These are phyloP conservation scores for Acropora tenuis DNA, from an alignment of 64 coral and sea anemone species.

Conservation along the genomic window DNA sequence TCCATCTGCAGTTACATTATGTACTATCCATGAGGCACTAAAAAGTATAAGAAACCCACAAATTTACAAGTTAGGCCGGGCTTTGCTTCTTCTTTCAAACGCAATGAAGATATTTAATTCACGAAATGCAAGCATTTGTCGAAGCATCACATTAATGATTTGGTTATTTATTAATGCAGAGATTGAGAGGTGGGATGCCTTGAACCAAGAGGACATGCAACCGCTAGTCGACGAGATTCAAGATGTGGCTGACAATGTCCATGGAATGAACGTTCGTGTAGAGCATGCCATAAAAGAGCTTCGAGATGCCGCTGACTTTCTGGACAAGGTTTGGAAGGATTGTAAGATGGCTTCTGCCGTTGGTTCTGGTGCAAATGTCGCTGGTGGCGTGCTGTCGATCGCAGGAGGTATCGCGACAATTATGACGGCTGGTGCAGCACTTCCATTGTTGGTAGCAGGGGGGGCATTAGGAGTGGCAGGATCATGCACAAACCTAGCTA, in stretches of 20 bases:
- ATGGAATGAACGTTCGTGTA: neutral
- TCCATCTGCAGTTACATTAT: no score
- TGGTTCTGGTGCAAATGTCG: neutral
- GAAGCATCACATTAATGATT: no score
- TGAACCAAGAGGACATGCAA: neutral
- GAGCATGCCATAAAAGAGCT: neutral
- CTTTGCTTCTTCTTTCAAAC: no score
- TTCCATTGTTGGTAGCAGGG: conserved; percentile 2
- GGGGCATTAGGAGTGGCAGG: conserved; percentile 9
- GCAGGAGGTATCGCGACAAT: neutral
- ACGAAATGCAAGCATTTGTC: no score
- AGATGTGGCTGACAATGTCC: neutral
- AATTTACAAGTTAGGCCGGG: no score
- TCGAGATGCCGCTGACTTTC: neutral
- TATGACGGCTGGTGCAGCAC: neutral
- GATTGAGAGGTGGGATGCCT: neutral
- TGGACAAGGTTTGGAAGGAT: conserved; percentile 4
- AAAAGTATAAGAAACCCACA: no score
- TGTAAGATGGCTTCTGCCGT: conserved; percentile 4
- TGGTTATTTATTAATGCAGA: neutral
- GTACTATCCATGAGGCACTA: no score
- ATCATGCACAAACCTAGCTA: neutral
- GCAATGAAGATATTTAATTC: no score
- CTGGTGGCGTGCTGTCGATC: neutral
- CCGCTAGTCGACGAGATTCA: neutral